Base-by-base conservation (phyloP, 2,888 invertebrate species). In the Drosophila maculinotata region DNA sequence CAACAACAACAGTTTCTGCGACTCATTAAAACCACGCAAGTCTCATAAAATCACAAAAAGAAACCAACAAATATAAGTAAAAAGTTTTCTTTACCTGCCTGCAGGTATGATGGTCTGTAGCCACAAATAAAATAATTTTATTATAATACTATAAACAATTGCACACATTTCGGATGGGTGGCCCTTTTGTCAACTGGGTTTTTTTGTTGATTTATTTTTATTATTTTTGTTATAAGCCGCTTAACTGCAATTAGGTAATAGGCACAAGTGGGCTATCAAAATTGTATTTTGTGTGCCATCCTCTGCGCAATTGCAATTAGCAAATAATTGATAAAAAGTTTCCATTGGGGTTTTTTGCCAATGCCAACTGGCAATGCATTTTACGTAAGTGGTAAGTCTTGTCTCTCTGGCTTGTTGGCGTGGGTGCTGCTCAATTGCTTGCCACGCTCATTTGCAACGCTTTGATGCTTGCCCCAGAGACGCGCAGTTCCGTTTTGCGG, bases 21-120 rank as follows among this genome's bases (percentile, higher is more conserved):
- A 48, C 45, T 80, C 82, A 82, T 82, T 76, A 82, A 76, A 76
- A 67, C 58, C 77, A 74, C 54, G 33, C 51, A 57, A 74, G 59
- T 73, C 59, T 56, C 47, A 64, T 62, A 36, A 69, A 58, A 47
- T 53, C 28, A 45, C 39, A 73, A 67, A 48, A 62, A 58, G 59
- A 56, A 20, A 20, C 20, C 10, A n/a, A 20, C 10, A 17, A 31
- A 53, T 45, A 35, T 56, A n/a, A 41, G 26, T 59, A 17, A 44
- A 38, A 48, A 56, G 42, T 56, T 59, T 59, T 31, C 10, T 35
- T 17, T 49, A n/a, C 26, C 28, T 41, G 33, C 44, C 47, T 15
- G 44, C 44, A 30, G 17, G 4, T 6, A 20, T 45, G 30, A 1
- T 10, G 28, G 14, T 12, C 14, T 15, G 28, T 9, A 20, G 25